Percentiles rank a stretch among this genome's conserved stretches.
Evolutionary conservation across 1,140 invertebrate genomes (phyloP).

Genomic region (Leptinotarsa texana): DNA sequence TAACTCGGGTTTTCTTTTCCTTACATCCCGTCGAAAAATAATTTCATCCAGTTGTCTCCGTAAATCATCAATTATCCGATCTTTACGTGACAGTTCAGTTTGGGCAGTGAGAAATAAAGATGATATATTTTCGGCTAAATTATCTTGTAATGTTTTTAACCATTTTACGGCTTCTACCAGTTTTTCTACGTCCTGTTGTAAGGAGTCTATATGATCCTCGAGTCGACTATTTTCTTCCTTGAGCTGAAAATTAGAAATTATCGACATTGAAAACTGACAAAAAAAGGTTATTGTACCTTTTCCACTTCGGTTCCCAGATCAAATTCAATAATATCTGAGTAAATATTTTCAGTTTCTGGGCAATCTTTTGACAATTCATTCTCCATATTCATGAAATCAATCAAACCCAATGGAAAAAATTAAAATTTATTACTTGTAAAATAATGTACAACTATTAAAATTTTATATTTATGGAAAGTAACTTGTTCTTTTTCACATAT

Average conservation of each 20-base stretch:
- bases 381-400: background rate
- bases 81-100: constrained; percentile 58
- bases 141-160: constrained; percentile 22
- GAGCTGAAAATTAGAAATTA: constrained; percentile 27
- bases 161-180: constrained; percentile 16
- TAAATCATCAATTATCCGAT: constrained; percentile 55
- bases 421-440: background rate
- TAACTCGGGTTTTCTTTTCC: background rate
- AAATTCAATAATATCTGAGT: constrained; percentile 12
- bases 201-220: constrained; percentile 18
- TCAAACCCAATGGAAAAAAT: background rate
- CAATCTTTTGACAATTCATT: background rate
- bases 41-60: constrained; percentile 40
- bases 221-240: constrained; percentile 52
- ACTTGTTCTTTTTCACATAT: no score
- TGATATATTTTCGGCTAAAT: constrained; percentile 49
- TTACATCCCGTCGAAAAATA: background rate
- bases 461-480: background rate
- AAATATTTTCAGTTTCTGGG: constrained; percentile 7
- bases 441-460: background rate
- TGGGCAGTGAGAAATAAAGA: constrained; percentile 58
- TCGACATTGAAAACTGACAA: constrained; percentile 9
- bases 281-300: constrained; percentile 20
- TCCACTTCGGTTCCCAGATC: constrained; percentile 12
- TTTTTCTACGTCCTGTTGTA: constrained; percentile 32